Evolutionary conservation across 2,113 vertebrate genomes (phyloP).

Genomic region (Panurus biarmicus): DNA sequence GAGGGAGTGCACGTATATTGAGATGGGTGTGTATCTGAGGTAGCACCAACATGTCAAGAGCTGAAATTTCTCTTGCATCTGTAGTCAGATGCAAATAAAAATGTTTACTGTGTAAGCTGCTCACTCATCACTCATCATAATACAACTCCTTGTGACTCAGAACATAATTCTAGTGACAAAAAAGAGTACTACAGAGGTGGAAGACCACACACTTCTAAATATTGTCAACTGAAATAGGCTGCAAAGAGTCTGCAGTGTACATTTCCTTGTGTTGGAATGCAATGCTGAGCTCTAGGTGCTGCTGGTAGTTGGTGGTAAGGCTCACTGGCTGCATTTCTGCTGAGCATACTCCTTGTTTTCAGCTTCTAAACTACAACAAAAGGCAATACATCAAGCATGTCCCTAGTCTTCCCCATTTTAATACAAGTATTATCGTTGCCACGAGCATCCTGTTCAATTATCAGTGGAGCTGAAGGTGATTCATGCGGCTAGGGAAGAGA

Average conservation of each 20-base stretch:
- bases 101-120: not conserved
- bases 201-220: not conserved
- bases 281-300: not conserved
- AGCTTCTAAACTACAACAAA: not conserved
- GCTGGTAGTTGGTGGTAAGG: not conserved
- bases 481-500: not conserved
- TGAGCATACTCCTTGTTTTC: not conserved
- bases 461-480: not conserved
- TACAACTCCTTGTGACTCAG: not conserved
- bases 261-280: not conserved
- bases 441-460: not conserved
- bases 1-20: not conserved
- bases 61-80: not conserved
- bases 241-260: not conserved
- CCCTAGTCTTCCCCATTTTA: not conserved
- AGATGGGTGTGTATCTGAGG: not conserved
- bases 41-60: not conserved
- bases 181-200: not conserved
- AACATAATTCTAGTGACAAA: not conserved
- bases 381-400: not conserved
- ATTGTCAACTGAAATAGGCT: not conserved
- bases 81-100: not conserved
- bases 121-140: not conserved
- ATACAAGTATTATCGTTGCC: not conserved
- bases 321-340: not conserved